These are phyloP conservation scores for Gobio gobio DNA, from an alignment of 2,113 vertebrate genomes.

Conservation along the genomic window DNA sequence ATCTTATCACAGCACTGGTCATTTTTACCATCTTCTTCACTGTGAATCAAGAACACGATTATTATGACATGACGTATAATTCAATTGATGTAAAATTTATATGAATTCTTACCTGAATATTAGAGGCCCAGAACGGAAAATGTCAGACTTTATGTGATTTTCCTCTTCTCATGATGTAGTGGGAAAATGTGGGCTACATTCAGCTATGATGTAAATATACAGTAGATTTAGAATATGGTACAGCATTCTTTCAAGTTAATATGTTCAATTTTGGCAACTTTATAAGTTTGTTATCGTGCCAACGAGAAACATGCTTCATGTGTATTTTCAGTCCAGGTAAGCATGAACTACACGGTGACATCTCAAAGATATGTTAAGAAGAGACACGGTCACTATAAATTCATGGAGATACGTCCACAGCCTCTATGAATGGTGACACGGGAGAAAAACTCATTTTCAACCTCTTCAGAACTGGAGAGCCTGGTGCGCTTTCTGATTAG, in stretches of 20 bases:
- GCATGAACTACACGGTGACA: background rate
- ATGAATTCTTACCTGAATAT: background rate
- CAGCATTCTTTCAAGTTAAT: background rate
- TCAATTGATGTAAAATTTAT: background rate
- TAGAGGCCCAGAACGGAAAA: background rate
- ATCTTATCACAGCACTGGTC: background rate
- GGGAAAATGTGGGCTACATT: background rate
- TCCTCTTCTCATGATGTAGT: background rate
- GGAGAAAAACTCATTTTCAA: conserved; percentile 32
- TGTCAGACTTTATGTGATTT: background rate
- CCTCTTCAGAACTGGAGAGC: conserved; percentile 32
- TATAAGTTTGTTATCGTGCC: background rate
- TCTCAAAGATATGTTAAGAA: conserved; percentile 18
- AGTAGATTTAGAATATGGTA: background rate
- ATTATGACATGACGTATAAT: background rate
- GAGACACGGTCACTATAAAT: conserved; percentile 40
- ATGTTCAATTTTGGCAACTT: background rate
- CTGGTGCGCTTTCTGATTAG: conserved; percentile 40
- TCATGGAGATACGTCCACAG: conserved; percentile 4
- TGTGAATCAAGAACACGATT: background rate
- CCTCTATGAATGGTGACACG: conserved; percentile 11
- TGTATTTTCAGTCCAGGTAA: background rate
- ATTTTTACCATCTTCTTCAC: background rate
- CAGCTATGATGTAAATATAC: background rate
- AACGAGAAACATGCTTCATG: background rate